These are phyloP conservation scores for Mizuhopecten yessoensis DNA, from an alignment of 1,140 invertebrate genomes.

Conservation along the genomic window DNA sequence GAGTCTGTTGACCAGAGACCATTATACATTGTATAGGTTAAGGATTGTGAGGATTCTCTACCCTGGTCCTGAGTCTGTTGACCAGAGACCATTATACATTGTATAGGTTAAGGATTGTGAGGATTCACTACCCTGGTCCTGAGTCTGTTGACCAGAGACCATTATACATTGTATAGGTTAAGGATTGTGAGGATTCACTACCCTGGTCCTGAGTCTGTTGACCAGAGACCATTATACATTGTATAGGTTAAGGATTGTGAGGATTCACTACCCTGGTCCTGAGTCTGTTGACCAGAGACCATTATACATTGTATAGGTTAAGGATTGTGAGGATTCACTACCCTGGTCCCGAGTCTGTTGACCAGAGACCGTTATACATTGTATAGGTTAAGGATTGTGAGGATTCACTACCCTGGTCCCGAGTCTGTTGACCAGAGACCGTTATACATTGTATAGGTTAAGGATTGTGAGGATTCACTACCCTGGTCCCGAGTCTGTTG, in stretches of 20 bases:
- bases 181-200: neutral
- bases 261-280: neutral
- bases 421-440: neutral
- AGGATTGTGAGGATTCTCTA: neutral
- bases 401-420: neutral
- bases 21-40: neutral
- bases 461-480: too few relatives aligned
- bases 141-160: neutral
- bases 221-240: neutral
- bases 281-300: neutral
- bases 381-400: too few relatives aligned
- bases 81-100: neutral
- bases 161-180: neutral
- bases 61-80: neutral
- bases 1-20: neutral
- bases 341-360: neutral
- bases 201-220: neutral
- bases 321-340: neutral
- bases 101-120: neutral
- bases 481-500: too few relatives aligned
- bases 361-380: neutral
- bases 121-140: neutral
- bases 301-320: neutral
- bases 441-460: too few relatives aligned
- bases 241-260: neutral